These are phyloP conservation scores for Panagrolaimus sp. DNA, from an alignment of 1,140 invertebrate species.

Conservation along the genomic window DNA sequence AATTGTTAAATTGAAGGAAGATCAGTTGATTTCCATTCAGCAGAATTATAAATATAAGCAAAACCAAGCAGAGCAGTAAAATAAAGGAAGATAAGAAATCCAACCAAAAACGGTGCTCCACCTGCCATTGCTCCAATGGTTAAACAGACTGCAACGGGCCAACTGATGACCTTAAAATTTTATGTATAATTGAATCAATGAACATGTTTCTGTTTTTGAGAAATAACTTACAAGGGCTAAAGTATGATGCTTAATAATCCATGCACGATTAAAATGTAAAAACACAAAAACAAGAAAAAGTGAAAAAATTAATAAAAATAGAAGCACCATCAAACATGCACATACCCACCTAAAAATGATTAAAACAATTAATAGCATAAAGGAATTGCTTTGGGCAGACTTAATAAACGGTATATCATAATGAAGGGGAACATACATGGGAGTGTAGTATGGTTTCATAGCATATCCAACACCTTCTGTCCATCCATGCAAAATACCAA, in stretches of 20 bases:
- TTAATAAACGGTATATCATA: conserved; percentile 33
- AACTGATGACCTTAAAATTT: conserved; percentile 34
- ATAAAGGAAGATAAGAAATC: conserved; percentile 33
- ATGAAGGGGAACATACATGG: conserved; percentile 25
- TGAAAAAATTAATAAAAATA: conserved; percentile 38
- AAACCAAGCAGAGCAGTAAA: conserved; percentile 33
- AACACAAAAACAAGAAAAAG: conserved; percentile 40
- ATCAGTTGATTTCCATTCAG: conserved; percentile 39
- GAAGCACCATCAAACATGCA: conserved; percentile 37
- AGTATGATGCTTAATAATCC: conserved; percentile 36
- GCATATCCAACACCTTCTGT: conserved; percentile 41
- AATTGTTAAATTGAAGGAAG: neutral
- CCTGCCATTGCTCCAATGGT: conserved; percentile 34
- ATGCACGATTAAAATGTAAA: conserved; percentile 36
- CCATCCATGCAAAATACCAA: conserved; percentile 41
- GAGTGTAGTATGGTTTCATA: conserved; percentile 27
- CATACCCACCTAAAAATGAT: conserved; percentile 33
- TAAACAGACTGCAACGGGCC: conserved; percentile 35
- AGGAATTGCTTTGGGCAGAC: neutral
- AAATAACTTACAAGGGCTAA: conserved; percentile 34
- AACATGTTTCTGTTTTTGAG: neutral
- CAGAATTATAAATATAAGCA: conserved; percentile 33
- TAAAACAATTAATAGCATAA: neutral
- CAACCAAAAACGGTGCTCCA: conserved; percentile 31
- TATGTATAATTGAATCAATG: neutral